These are phyloP conservation scores for Apoda limacodes DNA, from an alignment of 2,888 invertebrate species.

Conservation along the genomic window DNA sequence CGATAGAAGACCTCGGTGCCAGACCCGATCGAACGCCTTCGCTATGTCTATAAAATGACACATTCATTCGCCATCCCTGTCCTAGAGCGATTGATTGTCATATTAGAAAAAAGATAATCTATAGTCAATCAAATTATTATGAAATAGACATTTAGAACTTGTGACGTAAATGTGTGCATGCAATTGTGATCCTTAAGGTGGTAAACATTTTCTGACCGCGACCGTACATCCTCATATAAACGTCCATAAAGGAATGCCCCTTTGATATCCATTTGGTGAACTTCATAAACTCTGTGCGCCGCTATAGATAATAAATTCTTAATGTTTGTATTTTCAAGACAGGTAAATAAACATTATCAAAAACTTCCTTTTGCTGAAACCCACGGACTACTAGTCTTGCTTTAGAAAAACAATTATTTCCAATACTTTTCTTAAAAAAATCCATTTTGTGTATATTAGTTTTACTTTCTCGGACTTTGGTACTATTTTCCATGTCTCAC, in stretches of 20 bases:
- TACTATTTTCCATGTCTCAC: slow-evolving; percentile 6
- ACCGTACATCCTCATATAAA: not conserved
- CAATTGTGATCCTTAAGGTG: too few relatives aligned
- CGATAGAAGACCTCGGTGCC: too few relatives aligned
- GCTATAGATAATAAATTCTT: slow-evolving; percentile 8
- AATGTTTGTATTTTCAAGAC: slow-evolving; percentile 2
- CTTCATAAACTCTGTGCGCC: slow-evolving; percentile 4
- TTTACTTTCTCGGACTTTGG: slow-evolving; percentile 3
- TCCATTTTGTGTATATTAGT: slow-evolving; percentile 5
- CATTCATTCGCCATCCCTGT: too few relatives aligned
- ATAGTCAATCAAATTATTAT: too few relatives aligned
- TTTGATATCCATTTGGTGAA: slow-evolving; percentile 8
- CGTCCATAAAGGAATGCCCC: slow-evolving; percentile 9
- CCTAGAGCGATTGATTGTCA: too few relatives aligned
- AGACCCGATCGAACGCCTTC: too few relatives aligned
- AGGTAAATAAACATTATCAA: slow-evolving; percentile 4
- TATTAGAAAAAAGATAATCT: too few relatives aligned
- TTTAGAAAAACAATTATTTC: not conserved
- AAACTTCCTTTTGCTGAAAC: not conserved
- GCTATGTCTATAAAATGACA: too few relatives aligned
- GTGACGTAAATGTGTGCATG: too few relatives aligned
- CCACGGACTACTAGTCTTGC: slow-evolving; percentile 7
- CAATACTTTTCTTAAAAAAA: slow-evolving; percentile 4
- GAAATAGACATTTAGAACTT: too few relatives aligned
- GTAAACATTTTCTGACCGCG: too few relatives aligned